Evolutionary conservation across 35 echinoderm and acorn worm genomes (phyloP).

Genomic region (Chiridota heheva): DNA sequence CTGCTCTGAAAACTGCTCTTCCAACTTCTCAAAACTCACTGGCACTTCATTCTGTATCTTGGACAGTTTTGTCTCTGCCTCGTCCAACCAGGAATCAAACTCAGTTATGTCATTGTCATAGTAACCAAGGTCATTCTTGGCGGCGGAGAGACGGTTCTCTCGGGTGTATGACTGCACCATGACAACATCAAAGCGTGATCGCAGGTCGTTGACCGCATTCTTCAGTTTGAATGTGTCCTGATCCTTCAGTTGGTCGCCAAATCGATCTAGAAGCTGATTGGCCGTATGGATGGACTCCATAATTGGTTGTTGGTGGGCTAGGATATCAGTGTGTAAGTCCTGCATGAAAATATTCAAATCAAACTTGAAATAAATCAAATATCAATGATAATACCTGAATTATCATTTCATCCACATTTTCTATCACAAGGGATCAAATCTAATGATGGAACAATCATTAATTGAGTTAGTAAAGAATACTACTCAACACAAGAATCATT

Average conservation of each 20-base stretch:
- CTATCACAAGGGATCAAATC: too few species aligned
- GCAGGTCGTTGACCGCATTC: conserved; percentile 69
- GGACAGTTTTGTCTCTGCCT: conserved; percentile 56
- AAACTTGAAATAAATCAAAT: too few species aligned
- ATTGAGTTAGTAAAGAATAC: too few species aligned
- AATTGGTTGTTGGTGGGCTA: conserved; percentile 80
- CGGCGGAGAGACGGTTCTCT: conserved; percentile 59
- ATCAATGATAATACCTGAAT: too few species aligned
- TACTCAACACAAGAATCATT: too few species aligned
- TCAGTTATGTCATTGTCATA: conserved; percentile 64
- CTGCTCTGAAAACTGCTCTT: conserved; percentile 54
- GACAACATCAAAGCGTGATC: conserved; percentile 71
- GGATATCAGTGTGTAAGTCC: conserved; percentile 82
- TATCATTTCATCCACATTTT: too few species aligned
- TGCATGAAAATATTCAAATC: too few species aligned
- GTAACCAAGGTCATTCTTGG: conserved; percentile 69
- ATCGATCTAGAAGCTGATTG: conserved; percentile 72
- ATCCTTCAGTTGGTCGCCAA: conserved; percentile 80
- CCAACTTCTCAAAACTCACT: conserved; percentile 49
- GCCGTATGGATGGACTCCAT: conserved; percentile 88
- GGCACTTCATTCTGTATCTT: conserved; percentile 38
- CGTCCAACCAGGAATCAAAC: conserved; percentile 73
- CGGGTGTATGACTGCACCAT: conserved; percentile 85
- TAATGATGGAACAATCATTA: too few species aligned
- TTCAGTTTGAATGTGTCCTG: conserved; percentile 85